These are phyloP conservation scores for Ciconia maguari DNA, from an alignment of 2,113 vertebrate genomes.

Conservation along the genomic window DNA sequence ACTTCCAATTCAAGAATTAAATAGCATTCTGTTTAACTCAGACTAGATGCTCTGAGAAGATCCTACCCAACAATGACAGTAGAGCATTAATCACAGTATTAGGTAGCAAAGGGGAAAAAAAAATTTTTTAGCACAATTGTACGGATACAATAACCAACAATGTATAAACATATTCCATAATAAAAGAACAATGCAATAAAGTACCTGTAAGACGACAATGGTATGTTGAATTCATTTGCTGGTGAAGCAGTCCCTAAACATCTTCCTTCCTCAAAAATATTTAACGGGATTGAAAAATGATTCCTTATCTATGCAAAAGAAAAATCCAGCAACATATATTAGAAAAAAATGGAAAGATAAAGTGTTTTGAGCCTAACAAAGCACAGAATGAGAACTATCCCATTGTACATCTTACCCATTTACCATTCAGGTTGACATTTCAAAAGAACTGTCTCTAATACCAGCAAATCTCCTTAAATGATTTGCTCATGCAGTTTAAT, in stretches of 20 bases:
- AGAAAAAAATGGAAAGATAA: neutral
- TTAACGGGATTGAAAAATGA: slow-evolving; percentile 90
- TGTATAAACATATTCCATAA: neutral
- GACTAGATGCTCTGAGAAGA: neutral
- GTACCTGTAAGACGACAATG: slow-evolving; percentile 90
- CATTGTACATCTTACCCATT: neutral
- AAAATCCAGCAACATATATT: neutral
- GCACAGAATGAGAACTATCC: neutral
- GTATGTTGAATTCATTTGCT: slow-evolving; percentile 89
- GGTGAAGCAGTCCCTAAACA: slow-evolving; percentile 85
- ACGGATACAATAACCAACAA: neutral
- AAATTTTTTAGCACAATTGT: neutral
- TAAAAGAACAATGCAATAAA: neutral
- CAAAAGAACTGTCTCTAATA: neutral
- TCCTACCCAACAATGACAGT: neutral
- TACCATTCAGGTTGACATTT: neutral
- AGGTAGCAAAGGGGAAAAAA: neutral
- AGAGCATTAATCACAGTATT: neutral
- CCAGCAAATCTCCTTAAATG: neutral
- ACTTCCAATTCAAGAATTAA: neutral
- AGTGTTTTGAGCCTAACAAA: neutral
- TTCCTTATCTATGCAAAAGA: slow-evolving; percentile 85
- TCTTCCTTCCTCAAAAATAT: slow-evolving; percentile 83
- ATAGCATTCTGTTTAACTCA: neutral
- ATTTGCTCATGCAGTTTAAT: neutral